Conservation (phyloP, 1,140 invertebrate species). For the Mamestra configurata region DNA sequence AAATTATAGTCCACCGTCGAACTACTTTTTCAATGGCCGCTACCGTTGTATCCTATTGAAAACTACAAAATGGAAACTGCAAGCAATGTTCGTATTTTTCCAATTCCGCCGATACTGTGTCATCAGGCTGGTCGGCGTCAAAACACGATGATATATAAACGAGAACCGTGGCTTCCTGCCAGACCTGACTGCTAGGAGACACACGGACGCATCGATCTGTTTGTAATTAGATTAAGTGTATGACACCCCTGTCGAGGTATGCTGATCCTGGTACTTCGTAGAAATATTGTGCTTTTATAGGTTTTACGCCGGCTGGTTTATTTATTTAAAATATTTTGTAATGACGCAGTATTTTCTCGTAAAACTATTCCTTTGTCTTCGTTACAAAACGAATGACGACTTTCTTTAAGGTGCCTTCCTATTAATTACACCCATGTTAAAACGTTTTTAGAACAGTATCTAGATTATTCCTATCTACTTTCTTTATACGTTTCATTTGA, state of each 20-base stretch:
- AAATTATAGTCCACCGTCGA: not conserved
- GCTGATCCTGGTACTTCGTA: slow-evolving; percentile 2
- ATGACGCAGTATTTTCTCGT: too few species aligned
- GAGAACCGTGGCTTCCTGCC: slow-evolving; percentile 75
- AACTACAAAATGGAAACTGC: slow-evolving; percentile 34
- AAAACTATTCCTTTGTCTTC: too few species aligned
- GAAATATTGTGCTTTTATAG: slow-evolving; percentile 7
- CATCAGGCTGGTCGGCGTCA: slow-evolving; percentile 71
- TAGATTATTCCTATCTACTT: not conserved
- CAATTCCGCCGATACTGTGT: slow-evolving; percentile 61
- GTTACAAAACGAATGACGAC: too few species aligned
- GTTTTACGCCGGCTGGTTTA: not conserved
- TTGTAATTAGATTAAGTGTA: slow-evolving; percentile 38
- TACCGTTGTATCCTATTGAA: slow-evolving; percentile 19
- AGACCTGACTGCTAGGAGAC: slow-evolving; percentile 64
- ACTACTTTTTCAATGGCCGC: not conserved
- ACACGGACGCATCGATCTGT: slow-evolving; percentile 50
- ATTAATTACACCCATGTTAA: too few species aligned
- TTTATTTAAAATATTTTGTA: not conserved
- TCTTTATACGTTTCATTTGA: not conserved
- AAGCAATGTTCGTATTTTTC: slow-evolving; percentile 24
- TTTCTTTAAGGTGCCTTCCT: too few species aligned
- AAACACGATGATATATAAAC: slow-evolving; percentile 82
- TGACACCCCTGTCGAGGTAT: slow-evolving; percentile 23
- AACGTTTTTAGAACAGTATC: too few species aligned